Percentiles rank a stretch among this genome's conserved stretches.
These are phyloP conservation scores for Pipa parva DNA, from an alignment of 2,113 vertebrate species.

Conservation along the genomic window DNA sequence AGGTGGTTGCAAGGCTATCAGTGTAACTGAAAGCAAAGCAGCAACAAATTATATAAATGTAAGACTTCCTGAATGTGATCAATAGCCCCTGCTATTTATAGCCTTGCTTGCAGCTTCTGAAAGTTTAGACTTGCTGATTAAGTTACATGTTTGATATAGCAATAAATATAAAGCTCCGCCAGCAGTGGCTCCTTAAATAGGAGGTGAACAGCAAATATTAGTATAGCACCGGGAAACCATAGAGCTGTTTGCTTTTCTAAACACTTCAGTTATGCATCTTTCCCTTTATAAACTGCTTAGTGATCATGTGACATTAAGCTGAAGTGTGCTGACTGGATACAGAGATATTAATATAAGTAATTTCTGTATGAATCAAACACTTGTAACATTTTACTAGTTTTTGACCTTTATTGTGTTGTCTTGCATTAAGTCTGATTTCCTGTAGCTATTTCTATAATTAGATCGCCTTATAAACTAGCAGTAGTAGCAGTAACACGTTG, in stretches of 20 bases:
- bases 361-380: too few species aligned
- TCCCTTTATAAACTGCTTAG: slow-evolving; percentile 23
- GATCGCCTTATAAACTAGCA: too few species aligned
- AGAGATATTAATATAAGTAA: too few species aligned
- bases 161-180: slow-evolving; percentile 18
- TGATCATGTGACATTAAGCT: slow-evolving; percentile 8
- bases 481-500: too few species aligned
- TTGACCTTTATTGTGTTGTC: too few species aligned
- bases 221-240: slow-evolving; percentile 20
- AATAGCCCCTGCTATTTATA: slow-evolving; percentile 23
- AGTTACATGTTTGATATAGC: slow-evolving; percentile 37
- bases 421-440: too few species aligned
- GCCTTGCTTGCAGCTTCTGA: slow-evolving; percentile 7
- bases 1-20: too few species aligned
- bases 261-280: slow-evolving; percentile 24
- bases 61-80: slow-evolving; percentile 14
- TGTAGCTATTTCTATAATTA: too few species aligned
- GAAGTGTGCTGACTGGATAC: too few species aligned
- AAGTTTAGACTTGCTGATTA: slow-evolving; percentile 35
- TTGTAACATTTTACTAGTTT: too few species aligned
- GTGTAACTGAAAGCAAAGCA: too few species aligned
- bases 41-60: too few species aligned
- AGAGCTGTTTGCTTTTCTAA: slow-evolving; percentile 39
- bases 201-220: slow-evolving; percentile 31
- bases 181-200: slow-evolving; percentile 24